phyloP scores from a whole-genome alignment of 2,113 vertebrate genomes.

The Gadus chalcogrammus region DNA sequence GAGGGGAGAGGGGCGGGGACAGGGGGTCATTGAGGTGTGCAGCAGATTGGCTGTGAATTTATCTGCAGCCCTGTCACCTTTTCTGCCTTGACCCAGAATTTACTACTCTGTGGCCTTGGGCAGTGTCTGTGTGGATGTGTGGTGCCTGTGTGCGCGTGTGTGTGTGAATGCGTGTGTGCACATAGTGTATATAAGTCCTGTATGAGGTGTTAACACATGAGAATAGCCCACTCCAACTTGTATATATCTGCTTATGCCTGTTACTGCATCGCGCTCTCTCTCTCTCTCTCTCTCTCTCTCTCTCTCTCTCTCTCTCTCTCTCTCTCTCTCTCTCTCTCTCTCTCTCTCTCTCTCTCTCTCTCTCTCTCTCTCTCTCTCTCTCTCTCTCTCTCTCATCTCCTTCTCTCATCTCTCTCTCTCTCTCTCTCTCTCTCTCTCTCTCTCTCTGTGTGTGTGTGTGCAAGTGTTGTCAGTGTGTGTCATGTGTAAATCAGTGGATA shows the following conservation, averaged over 20 bases:
- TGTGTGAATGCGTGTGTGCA: not conserved
- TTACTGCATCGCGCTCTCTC: not conserved
- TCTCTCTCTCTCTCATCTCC: too few species aligned
- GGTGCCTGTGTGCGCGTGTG: not conserved
- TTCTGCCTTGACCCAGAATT: constrained; percentile 25
- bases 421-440: too few species aligned
- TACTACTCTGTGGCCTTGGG: constrained; percentile 12
- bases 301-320: too few species aligned
- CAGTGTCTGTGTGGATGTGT: constrained; percentile 6
- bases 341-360: too few species aligned
- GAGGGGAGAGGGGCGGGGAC: not conserved
- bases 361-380: too few species aligned
- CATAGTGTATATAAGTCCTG: too few species aligned
- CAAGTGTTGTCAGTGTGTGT: not conserved
- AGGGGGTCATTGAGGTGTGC: not conserved
- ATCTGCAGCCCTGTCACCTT: constrained; percentile 21
- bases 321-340: too few species aligned
- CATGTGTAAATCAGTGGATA: not conserved
- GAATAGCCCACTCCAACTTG: too few species aligned
- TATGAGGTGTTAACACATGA: too few species aligned
- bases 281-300: too few species aligned
- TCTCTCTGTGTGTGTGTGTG: not conserved
- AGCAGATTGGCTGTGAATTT: constrained; percentile 8
- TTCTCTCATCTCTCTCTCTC: too few species aligned
- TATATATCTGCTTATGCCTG: not conserved